Conservation (phyloP, 2,113 vertebrate genomes). For the Glaucomys volans region DNA sequence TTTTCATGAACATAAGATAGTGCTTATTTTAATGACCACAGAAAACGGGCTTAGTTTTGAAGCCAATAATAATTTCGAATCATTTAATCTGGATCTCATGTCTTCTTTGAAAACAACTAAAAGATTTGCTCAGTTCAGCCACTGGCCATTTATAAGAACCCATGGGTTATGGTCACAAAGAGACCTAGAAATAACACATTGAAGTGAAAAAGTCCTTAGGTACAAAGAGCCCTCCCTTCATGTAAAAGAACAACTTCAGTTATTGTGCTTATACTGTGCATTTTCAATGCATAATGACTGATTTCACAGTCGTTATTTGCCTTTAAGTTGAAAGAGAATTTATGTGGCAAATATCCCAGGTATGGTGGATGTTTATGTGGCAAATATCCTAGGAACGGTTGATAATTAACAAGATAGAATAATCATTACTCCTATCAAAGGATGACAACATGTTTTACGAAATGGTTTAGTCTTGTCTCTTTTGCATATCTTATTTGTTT, state of each 20-base stretch:
- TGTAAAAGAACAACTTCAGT: background rate
- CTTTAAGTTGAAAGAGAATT: background rate
- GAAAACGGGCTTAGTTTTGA: slow-evolving; percentile 1
- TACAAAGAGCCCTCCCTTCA: background rate
- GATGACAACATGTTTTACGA: background rate
- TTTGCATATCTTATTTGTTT: background rate
- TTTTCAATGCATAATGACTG: background rate
- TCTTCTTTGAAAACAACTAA: slow-evolving; percentile 46
- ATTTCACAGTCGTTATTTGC: background rate
- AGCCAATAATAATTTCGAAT: background rate
- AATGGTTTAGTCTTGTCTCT: background rate
- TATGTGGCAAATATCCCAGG: background rate
- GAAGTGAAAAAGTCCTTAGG: background rate
- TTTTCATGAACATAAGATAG: background rate
- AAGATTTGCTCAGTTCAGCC: background rate
- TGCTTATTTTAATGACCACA: slow-evolving; percentile 34
- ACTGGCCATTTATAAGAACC: background rate
- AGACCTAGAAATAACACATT: background rate
- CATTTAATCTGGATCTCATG: background rate
- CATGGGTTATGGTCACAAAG: background rate
- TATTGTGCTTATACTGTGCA: background rate
- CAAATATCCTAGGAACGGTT: background rate
- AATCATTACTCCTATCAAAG: background rate
- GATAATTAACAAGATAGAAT: slow-evolving; percentile 12
- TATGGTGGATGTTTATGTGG: background rate